phyloP scores from a whole-genome alignment of 2,797 vertebrate genomes.

The Ataeniobius toweri region DNA sequence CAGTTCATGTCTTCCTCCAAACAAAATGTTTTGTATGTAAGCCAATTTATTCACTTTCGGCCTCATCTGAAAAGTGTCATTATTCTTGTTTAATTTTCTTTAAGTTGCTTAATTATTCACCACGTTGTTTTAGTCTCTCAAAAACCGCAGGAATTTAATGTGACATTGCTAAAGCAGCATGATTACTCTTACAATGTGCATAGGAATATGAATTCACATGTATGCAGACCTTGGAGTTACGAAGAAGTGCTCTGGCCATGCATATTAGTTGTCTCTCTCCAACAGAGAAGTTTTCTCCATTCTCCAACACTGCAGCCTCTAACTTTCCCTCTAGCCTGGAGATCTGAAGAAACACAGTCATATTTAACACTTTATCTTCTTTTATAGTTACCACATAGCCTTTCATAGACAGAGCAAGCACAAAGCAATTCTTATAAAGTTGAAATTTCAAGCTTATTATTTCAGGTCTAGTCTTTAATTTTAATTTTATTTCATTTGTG shows the following conservation, averaged over 20 bases:
- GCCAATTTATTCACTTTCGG: no score
- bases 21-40: background rate
- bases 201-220: background rate
- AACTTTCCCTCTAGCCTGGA: slow-evolving; percentile 78
- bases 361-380: background rate
- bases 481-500: background rate
- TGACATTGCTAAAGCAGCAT: background rate
- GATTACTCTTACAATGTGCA: background rate
- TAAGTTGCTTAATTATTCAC: background rate
- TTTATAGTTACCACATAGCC: background rate
- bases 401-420: background rate
- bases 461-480: background rate
- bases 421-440: background rate
- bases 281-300: slow-evolving; percentile 89
- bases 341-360: slow-evolving; percentile 71
- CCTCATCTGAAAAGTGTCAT: background rate
- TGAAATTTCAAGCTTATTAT: background rate
- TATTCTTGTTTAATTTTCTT: background rate
- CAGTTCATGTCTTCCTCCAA: background rate
- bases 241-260: slow-evolving; percentile 84
- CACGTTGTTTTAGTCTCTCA: background rate
- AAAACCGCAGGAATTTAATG: no score
- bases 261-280: slow-evolving; percentile 86
- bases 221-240: slow-evolving; percentile 81
- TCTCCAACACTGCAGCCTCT: slow-evolving; percentile 78